Percentiles rank a stretch among this genome's conserved stretches.
phyloP scores from a whole-genome alignment of 2,113 vertebrate species.

The Scolopax mira region DNA sequence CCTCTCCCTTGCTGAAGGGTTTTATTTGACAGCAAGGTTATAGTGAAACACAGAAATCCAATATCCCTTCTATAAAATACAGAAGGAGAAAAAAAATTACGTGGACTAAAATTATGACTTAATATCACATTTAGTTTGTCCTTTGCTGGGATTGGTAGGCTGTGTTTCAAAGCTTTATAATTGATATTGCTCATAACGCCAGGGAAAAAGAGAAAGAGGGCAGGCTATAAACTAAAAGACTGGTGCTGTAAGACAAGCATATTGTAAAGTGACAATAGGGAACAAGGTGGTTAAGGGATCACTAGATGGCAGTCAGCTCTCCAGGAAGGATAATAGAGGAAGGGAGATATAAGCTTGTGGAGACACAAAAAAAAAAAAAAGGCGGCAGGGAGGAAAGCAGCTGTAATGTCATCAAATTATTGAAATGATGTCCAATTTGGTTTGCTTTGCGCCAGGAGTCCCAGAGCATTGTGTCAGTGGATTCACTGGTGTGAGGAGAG shows the following conservation, averaged over 20 bases:
- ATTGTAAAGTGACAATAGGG: neutral
- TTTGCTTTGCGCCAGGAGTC: neutral
- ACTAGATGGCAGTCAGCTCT: slow-evolving; percentile 17
- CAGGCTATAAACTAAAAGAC: slow-evolving; percentile 2
- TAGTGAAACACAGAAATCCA: slow-evolving; percentile 58
- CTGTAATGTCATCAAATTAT: neutral
- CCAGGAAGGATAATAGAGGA: neutral
- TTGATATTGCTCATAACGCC: slow-evolving; percentile 55
- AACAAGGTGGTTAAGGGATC: neutral
- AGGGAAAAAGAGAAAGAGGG: slow-evolving; percentile 23
- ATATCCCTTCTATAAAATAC: slow-evolving; percentile 51
- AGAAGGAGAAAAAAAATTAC: slow-evolving; percentile 27
- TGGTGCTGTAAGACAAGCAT: slow-evolving; percentile 4
- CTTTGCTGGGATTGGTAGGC: slow-evolving; percentile 52
- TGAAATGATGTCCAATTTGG: neutral
- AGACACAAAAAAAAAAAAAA: neutral
- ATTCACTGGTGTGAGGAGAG: neutral
- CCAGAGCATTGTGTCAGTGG: neutral
- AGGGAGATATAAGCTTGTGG: neutral
- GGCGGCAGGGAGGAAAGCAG: neutral
- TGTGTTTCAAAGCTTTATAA: slow-evolving; percentile 46
- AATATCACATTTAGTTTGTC: slow-evolving; percentile 49
- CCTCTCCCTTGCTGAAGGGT: slow-evolving; percentile 18
- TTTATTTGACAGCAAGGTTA: slow-evolving; percentile 64
- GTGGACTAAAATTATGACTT: slow-evolving; percentile 53